Evolutionary conservation across 1,140 invertebrate genomes (phyloP).

Genomic region (Arctopsyche grandis): DNA sequence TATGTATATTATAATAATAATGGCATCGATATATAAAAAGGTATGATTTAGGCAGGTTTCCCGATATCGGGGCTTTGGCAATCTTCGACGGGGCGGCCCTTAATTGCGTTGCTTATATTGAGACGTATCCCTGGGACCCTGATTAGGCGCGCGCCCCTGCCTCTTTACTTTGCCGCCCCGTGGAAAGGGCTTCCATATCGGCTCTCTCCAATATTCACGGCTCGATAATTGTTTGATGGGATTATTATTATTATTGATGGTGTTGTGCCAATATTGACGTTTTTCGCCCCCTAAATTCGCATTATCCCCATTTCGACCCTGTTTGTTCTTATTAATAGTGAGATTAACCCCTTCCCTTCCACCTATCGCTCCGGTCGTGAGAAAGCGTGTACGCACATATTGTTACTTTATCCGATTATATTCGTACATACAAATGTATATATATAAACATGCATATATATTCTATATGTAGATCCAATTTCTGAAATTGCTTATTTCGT

Average conservation of each 20-base stretch:
- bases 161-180: too few relatives aligned
- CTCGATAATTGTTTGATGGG: constrained; percentile 18
- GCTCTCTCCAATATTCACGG: constrained; percentile 6
- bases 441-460: too few relatives aligned
- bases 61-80: too few relatives aligned
- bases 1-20: too few relatives aligned
- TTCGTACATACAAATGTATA: background rate
- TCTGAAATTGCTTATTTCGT: too few relatives aligned
- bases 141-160: background rate
- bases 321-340: constrained; percentile 17
- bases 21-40: too few relatives aligned
- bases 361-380: too few relatives aligned
- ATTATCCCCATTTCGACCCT: constrained; percentile 1
- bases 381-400: too few relatives aligned
- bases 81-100: background rate
- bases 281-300: background rate
- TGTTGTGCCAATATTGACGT: constrained; percentile 1
- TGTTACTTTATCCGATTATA: too few relatives aligned
- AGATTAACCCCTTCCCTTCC: background rate
- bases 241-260: constrained; percentile 3
- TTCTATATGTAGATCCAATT: too few relatives aligned
- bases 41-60: too few relatives aligned
- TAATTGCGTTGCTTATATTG: constrained; percentile 10
- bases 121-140: background rate
- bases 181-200: too few relatives aligned